Evolutionary conservation across 1,140 invertebrate species (phyloP).

Genomic region (Drosophila ironensis): DNA sequence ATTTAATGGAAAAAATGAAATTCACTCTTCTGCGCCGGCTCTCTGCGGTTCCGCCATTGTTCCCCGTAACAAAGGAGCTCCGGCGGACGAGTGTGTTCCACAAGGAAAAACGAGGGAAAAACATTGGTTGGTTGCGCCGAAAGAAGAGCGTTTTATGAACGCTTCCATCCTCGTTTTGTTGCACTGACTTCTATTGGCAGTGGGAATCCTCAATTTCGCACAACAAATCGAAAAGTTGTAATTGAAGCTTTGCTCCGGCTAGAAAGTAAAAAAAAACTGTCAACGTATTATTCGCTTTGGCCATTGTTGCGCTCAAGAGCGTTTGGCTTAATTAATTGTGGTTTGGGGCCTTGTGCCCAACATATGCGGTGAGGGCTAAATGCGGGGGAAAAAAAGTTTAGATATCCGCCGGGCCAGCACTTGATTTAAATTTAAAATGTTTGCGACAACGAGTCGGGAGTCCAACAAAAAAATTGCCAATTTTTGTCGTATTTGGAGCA

Average conservation of each 20-base stretch:
- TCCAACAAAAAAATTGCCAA: constrained; percentile 55
- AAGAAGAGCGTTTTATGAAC: constrained; percentile 71
- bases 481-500: constrained; percentile 38
- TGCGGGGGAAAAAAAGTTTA: constrained; percentile 59
- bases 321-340: constrained; percentile 72
- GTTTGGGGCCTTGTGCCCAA: constrained; percentile 52
- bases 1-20: constrained; percentile 81
- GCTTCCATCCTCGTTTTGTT: constrained; percentile 27
- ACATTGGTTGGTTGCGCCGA: constrained; percentile 37
- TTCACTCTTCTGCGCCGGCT: constrained; percentile 59
- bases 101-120: constrained; percentile 7
- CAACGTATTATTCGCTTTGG: constrained; percentile 42
- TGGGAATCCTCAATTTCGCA: constrained; percentile 25
- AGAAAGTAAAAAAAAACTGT: constrained; percentile 42
- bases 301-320: constrained; percentile 44
- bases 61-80: constrained; percentile 52
- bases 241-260: constrained; percentile 53
- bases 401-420: constrained; percentile 53
- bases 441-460: not conserved
- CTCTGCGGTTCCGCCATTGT: constrained; percentile 49
- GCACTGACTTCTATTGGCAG: constrained; percentile 23
- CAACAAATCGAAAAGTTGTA: constrained; percentile 72
- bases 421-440: constrained; percentile 70
- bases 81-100: constrained; percentile 48
- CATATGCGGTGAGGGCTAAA: constrained; percentile 12